A percentile compares a stretch with the other conserved stretches of the same genome.
phyloP scores from a whole-genome alignment of 1,140 invertebrate species.

The Trichogramma pretiosum region DNA sequence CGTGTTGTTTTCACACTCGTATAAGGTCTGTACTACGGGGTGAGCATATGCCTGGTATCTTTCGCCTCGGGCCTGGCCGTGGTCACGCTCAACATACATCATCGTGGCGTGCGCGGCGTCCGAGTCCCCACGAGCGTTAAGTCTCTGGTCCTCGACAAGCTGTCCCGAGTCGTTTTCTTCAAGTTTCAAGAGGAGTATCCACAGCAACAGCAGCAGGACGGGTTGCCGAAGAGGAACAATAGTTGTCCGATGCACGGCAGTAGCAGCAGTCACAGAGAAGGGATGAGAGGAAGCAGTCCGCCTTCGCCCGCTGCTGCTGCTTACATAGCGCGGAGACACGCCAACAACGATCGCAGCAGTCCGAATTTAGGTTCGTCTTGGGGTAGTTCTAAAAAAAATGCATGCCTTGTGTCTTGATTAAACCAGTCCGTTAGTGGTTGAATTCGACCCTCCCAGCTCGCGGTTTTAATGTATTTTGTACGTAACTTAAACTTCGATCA shows the following conservation, averaged over 20 bases:
- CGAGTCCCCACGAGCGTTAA: constrained; percentile 63
- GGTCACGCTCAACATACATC: constrained; percentile 78
- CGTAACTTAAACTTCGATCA: no score
- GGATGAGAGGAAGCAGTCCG: no score
- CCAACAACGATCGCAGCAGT: constrained; percentile 28
- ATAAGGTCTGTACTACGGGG: constrained; percentile 88
- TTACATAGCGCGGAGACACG: constrained; percentile 25
- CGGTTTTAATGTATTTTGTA: no score
- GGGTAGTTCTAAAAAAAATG: no score
- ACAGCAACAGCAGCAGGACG: constrained; percentile 16
- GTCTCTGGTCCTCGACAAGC: constrained; percentile 56
- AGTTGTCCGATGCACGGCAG: no score
- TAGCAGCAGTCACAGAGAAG: no score
- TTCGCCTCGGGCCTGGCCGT: constrained; percentile 81
- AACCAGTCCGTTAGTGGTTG: no score
- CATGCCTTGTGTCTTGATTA: no score
- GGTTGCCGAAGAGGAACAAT: constrained; percentile 32
- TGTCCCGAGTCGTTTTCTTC: constrained; percentile 54
- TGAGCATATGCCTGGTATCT: constrained; percentile 83
- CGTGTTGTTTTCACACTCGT: no score
- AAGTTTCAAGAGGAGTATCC: constrained; percentile 33
- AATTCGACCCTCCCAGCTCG: no score
- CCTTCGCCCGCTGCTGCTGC: no score
- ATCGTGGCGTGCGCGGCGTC: constrained; percentile 70
- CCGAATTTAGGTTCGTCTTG: constrained; percentile 31